A percentile compares a stretch with the other conserved stretches of the same genome.
Evolutionary conservation across 1,140 invertebrate genomes (phyloP).

Genomic region (Macrostomum lignano): DNA sequence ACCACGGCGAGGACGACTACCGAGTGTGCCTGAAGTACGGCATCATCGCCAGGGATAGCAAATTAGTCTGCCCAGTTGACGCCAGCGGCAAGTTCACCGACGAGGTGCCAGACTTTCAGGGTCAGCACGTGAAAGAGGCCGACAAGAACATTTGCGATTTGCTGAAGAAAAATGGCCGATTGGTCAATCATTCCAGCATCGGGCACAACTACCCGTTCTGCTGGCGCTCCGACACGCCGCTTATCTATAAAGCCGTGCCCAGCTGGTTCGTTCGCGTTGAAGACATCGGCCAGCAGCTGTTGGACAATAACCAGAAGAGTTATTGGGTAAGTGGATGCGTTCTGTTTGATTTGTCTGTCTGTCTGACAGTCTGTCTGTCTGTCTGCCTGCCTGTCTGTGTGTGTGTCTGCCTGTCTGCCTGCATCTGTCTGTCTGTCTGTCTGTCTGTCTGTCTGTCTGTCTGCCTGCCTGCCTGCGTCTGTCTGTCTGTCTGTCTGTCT

Average conservation of each 20-base stretch:
- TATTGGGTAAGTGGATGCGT: too few species aligned
- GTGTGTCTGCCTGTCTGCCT: too few species aligned
- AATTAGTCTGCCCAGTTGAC: slow-evolving; percentile 70
- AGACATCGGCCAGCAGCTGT: slow-evolving; percentile 47
- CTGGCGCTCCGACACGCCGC: slow-evolving; percentile 89
- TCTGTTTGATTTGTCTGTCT: too few species aligned
- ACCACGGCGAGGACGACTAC: slow-evolving; percentile 59
- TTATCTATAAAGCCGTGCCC: slow-evolving; percentile 89
- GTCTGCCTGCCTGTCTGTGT: too few species aligned
- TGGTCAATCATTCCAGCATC: slow-evolving; percentile 43
- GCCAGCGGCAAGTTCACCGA: slow-evolving; percentile 53
- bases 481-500: too few species aligned
- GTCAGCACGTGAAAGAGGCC: slow-evolving; percentile 66
- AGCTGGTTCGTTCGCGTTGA: slow-evolving; percentile 94
- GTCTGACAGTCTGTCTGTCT: too few species aligned
- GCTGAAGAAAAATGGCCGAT: slow-evolving; percentile 42
- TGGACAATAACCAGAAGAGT: slow-evolving; percentile 50
- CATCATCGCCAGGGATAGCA: slow-evolving; percentile 26
- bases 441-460: too few species aligned
- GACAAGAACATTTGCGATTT: slow-evolving; percentile 55
- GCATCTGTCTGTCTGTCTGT: too few species aligned
- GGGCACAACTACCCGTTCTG: slow-evolving; percentile 96
- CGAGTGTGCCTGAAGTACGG: slow-evolving; percentile 17
- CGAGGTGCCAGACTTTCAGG: slow-evolving; percentile 58
- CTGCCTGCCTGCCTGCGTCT: too few species aligned